Percentiles rank a stretch among this genome's conserved stretches.
phyloP scores from a whole-genome alignment of 2,113 vertebrate genomes.

The Eira barbara region DNA sequence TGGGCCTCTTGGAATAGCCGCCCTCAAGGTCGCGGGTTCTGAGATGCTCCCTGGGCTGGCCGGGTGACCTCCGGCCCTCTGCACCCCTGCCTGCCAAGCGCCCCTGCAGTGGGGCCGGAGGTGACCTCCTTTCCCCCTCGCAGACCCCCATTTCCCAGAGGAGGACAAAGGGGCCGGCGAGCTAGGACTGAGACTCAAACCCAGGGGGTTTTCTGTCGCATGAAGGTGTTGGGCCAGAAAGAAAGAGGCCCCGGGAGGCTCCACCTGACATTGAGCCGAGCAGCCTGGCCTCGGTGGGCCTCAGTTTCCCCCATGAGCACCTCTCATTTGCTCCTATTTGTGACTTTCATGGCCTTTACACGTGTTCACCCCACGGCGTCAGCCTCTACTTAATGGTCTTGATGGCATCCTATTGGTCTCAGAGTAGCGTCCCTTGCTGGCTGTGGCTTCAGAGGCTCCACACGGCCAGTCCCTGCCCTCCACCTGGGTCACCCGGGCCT shows the following conservation, averaged over 20 bases:
- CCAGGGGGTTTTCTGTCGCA: neutral
- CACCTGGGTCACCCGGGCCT: neutral
- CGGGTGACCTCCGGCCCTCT: neutral
- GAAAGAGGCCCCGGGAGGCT: neutral
- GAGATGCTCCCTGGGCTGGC: neutral
- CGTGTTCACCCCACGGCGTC: fast-evolving
- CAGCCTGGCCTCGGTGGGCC: neutral
- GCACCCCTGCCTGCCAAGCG: neutral
- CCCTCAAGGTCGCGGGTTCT: fast-evolving
- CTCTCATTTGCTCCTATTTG: too few species aligned
- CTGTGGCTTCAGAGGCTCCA: neutral
- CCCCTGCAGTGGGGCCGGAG: neutral
- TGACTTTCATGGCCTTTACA: neutral
- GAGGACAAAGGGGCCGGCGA: neutral
- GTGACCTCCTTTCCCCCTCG: neutral
- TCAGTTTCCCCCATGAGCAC: neutral
- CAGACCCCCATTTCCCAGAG: neutral
- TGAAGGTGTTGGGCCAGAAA: neutral
- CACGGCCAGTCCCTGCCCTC: neutral
- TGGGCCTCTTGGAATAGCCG: slow-evolving; percentile 9
- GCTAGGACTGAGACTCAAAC: neutral
- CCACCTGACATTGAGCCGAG: neutral
- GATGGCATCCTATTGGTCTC: fast-evolving
- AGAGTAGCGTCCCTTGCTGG: fast-evolving
- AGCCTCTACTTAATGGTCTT: neutral